phyloP scores from a whole-genome alignment of 2,113 vertebrate genomes.

The Periophthalmus modestus region DNA sequence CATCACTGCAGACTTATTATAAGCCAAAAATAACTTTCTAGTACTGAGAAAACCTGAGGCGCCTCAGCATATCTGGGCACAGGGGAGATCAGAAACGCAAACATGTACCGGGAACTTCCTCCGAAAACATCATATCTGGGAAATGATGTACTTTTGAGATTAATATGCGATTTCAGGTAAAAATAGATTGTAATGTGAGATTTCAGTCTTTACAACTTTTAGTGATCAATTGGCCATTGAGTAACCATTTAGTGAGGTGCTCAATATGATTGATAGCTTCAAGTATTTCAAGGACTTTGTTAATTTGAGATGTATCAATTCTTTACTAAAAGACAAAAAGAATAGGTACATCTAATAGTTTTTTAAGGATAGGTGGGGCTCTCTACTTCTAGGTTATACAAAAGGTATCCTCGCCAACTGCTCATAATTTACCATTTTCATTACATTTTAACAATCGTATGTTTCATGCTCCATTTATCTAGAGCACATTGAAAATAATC shows the following conservation, averaged over 20 bases:
- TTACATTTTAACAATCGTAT: too few relatives aligned
- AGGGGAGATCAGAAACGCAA: slow-evolving; percentile 43
- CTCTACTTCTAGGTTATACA: background rate
- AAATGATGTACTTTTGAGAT: slow-evolving; percentile 17
- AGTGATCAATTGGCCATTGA: background rate
- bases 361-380: background rate
- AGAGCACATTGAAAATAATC: background rate
- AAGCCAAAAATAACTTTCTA: slow-evolving; percentile 69
- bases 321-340: background rate
- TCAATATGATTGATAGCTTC: background rate
- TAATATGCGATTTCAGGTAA: background rate
- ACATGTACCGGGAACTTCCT: slow-evolving; percentile 34
- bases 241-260: background rate
- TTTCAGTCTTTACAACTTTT: background rate
- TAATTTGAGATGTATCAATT: background rate
- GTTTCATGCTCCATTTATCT: background rate
- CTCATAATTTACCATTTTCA: background rate
- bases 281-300: background rate
- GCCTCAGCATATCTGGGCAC: slow-evolving; percentile 40
- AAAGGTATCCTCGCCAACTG: background rate
- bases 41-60: slow-evolving; percentile 53
- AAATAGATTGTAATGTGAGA: background rate
- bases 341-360: background rate
- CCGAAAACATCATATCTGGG: slow-evolving; percentile 34
- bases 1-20: slow-evolving; percentile 58